Evolutionary conservation across 2,113 vertebrate species (phyloP).

Genomic region (Tyto alba): DNA sequence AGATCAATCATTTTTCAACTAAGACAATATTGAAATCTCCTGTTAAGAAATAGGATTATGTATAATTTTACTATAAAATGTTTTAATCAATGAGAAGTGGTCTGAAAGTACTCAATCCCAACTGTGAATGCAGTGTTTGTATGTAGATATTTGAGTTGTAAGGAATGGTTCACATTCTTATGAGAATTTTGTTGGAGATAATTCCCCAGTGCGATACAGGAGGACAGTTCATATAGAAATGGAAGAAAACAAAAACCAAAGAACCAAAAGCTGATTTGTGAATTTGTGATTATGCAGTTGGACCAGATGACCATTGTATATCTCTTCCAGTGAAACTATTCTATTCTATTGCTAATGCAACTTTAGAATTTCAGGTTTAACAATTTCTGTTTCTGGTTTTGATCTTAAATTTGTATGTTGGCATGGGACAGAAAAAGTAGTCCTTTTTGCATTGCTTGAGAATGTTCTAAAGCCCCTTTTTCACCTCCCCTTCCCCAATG

Average conservation of each 20-base stretch:
- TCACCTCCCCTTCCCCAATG: not conserved
- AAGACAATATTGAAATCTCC: not conserved
- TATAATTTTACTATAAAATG: not conserved
- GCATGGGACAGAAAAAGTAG: not conserved
- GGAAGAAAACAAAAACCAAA: not conserved
- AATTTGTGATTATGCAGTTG: not conserved
- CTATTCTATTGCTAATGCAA: not conserved
- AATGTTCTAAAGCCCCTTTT: not conserved
- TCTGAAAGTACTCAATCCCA: not conserved
- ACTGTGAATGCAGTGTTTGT: not conserved
- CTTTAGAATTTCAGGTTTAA: not conserved
- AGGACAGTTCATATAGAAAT: not conserved
- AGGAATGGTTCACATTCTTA: not conserved
- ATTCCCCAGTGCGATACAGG: not conserved
- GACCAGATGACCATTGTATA: not conserved
- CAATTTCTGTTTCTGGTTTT: not conserved
- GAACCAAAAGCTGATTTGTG: not conserved
- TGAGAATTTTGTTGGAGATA: not conserved
- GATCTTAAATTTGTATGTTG: not conserved
- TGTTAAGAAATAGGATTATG: not conserved
- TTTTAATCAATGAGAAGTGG: not conserved
- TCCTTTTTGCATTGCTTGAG: not conserved
- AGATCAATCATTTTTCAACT: not conserved
- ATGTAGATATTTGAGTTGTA: not conserved
- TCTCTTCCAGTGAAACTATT: not conserved